phyloP scores from a whole-genome alignment of 2,113 vertebrate genomes.

The Passer montanus region DNA sequence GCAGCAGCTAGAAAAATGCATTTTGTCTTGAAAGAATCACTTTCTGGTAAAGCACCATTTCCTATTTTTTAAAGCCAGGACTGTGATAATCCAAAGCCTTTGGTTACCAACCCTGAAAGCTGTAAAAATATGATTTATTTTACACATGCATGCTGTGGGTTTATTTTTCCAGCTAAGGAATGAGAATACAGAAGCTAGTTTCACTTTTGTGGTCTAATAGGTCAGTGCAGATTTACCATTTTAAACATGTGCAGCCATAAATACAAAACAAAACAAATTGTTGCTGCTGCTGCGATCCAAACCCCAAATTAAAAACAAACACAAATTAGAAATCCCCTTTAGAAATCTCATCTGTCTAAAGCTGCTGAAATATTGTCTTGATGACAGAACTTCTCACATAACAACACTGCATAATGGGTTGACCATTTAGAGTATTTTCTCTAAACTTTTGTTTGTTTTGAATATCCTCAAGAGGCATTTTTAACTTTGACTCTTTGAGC shows the following conservation, averaged over 20 bases:
- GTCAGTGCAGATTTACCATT: conserved; percentile 55
- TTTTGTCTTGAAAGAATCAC: background rate
- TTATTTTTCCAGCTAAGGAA: conserved; percentile 49
- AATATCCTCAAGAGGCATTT: background rate
- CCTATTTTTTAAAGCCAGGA: conserved; percentile 4
- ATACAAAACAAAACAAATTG: conserved; percentile 52
- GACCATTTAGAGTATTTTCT: background rate
- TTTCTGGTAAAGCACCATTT: background rate
- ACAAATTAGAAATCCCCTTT: conserved; percentile 37
- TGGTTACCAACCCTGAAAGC: conserved; percentile 1
- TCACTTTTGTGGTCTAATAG: conserved; percentile 56
- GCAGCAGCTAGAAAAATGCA: background rate
- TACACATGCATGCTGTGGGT: conserved; percentile 21
- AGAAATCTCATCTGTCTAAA: conserved; percentile 24
- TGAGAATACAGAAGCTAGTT: conserved; percentile 55
- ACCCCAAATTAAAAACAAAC: conserved; percentile 65
- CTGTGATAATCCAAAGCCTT: background rate
- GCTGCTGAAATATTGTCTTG: conserved; percentile 27
- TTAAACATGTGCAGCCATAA: conserved; percentile 54
- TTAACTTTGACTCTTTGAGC: background rate
- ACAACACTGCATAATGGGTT: background rate
- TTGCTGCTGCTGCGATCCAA: conserved; percentile 51
- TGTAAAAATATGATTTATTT: conserved; percentile 53
- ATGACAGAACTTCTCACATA: conserved; percentile 35
- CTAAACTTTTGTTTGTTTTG: conserved; percentile 12